phyloP scores from a whole-genome alignment of 2,113 vertebrate species.

The Hippocampus zosterae region DNA sequence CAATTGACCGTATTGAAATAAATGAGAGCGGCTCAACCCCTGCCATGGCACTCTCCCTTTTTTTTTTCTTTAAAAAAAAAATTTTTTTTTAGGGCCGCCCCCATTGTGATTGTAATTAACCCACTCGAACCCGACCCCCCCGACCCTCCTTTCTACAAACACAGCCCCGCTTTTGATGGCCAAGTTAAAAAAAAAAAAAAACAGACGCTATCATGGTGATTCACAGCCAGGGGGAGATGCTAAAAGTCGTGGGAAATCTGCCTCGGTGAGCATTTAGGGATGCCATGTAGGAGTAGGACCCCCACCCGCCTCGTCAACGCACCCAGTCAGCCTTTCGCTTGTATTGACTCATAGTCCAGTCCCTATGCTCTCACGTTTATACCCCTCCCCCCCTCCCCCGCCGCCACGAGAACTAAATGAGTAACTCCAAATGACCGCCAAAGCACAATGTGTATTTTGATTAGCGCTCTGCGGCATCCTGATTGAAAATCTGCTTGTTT shows the following conservation, averaged over 20 bases:
- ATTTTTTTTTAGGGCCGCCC: slow-evolving; percentile 34
- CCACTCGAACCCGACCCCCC: slow-evolving; percentile 51
- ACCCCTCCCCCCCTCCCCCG: slow-evolving; percentile 2
- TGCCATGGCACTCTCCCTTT: slow-evolving; percentile 31
- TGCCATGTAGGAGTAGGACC: slow-evolving; percentile 36
- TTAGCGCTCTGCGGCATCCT: slow-evolving; percentile 42
- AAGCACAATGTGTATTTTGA: slow-evolving; percentile 44
- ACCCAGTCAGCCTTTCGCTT: slow-evolving; percentile 13
- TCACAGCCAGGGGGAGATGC: slow-evolving; percentile 63
- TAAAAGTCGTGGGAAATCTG: slow-evolving; percentile 60
- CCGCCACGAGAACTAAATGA: slow-evolving; percentile 56
- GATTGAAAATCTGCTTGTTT: slow-evolving; percentile 54
- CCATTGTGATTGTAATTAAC: slow-evolving; percentile 73
- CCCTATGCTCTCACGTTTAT: slow-evolving; percentile 39
- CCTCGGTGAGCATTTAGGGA: slow-evolving; percentile 55
- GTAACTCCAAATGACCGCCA: slow-evolving; percentile 51
- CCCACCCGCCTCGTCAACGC: slow-evolving; percentile 20
- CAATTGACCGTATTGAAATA: slow-evolving; percentile 78
- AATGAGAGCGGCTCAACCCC: slow-evolving; percentile 66
- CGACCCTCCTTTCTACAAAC: slow-evolving; percentile 49
- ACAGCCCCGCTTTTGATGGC: slow-evolving; percentile 23
- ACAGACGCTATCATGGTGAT: slow-evolving; percentile 54
- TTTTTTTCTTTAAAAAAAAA: slow-evolving; percentile 43
- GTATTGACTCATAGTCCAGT: slow-evolving; percentile 44
- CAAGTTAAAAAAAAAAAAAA: slow-evolving; percentile 47